phyloP scores from a whole-genome alignment of 2,888 invertebrate species.

The Trichopria drosophilae region DNA sequence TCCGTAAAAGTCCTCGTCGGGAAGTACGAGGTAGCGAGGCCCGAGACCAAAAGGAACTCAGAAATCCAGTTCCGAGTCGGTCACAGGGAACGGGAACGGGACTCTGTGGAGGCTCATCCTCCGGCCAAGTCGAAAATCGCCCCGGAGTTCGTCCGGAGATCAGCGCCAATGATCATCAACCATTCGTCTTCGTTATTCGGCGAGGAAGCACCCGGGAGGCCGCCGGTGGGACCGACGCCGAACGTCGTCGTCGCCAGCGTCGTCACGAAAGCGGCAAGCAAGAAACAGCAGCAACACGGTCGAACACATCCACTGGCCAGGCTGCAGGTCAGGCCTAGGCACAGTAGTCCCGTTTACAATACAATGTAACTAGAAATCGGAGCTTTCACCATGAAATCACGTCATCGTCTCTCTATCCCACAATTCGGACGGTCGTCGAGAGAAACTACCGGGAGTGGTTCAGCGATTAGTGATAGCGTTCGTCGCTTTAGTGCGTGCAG shows the following conservation, averaged over 20 bases:
- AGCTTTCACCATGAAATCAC: too few species aligned
- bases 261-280: constrained; percentile 72
- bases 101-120: constrained; percentile 50
- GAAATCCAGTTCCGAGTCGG: constrained; percentile 44
- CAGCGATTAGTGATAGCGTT: too few species aligned
- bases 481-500: too few species aligned
- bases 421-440: too few species aligned
- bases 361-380: too few species aligned
- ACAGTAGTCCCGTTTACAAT: constrained; percentile 84
- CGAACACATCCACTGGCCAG: constrained; percentile 89
- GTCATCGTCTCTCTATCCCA: too few species aligned
- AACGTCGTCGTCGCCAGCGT: constrained; percentile 70
- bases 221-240: constrained; percentile 59
- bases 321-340: constrained; percentile 76
- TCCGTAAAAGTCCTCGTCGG: constrained; percentile 77
- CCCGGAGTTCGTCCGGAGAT: constrained; percentile 52
- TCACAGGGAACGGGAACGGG: constrained; percentile 43
- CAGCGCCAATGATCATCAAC: constrained; percentile 51
- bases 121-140: constrained; percentile 51
- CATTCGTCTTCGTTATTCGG: constrained; percentile 32
- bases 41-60: constrained; percentile 41
- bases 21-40: constrained; percentile 69
- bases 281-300: constrained; percentile 87
- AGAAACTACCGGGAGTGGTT: too few species aligned
- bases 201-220: constrained; percentile 53